Percentiles rank a stretch among this genome's conserved stretches.
Conservation (phyloP, 2,888 invertebrate species). For the Microplitis manilae region DNA sequence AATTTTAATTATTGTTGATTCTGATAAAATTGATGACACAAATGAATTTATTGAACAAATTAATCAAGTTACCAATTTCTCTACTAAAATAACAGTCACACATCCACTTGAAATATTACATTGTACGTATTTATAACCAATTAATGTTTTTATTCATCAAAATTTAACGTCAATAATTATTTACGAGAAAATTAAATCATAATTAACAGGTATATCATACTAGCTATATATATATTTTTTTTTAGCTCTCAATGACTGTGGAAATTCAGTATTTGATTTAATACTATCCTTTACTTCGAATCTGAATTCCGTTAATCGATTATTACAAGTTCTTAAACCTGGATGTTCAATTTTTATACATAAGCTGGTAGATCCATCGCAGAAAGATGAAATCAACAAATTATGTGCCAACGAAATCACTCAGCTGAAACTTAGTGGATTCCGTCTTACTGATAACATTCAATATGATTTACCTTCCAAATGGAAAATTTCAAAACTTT, state of each 20-base stretch:
- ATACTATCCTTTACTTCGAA: conserved; percentile 74
- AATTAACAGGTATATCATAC: no score
- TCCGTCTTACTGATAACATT: conserved; percentile 69
- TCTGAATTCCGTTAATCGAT: conserved; percentile 73
- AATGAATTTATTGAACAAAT: conserved; percentile 45
- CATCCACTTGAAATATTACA: conserved; percentile 42
- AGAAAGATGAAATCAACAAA: conserved; percentile 38
- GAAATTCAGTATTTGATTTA: conserved; percentile 76
- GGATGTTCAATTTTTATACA: conserved; percentile 76
- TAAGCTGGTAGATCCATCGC: conserved; percentile 68
- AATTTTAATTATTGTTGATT: conserved; percentile 39
- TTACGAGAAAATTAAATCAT: no score
- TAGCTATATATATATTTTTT: not conserved
- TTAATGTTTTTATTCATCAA: not conserved
- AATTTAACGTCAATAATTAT: no score
- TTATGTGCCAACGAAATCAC: conserved; percentile 68
- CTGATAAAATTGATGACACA: conserved; percentile 29
- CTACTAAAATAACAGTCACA: conserved; percentile 39
- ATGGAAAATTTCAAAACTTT: conserved; percentile 37
- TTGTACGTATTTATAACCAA: conserved; percentile 33
- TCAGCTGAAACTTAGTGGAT: conserved; percentile 79
- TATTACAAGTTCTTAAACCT: conserved; percentile 78
- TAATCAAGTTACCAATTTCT: conserved; percentile 40
- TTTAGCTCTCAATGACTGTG: conserved; percentile 73
- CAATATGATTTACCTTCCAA: conserved; percentile 35